Base-by-base conservation (phyloP, 2,888 invertebrate species). In the Rhamphomyia laevipes region DNA sequence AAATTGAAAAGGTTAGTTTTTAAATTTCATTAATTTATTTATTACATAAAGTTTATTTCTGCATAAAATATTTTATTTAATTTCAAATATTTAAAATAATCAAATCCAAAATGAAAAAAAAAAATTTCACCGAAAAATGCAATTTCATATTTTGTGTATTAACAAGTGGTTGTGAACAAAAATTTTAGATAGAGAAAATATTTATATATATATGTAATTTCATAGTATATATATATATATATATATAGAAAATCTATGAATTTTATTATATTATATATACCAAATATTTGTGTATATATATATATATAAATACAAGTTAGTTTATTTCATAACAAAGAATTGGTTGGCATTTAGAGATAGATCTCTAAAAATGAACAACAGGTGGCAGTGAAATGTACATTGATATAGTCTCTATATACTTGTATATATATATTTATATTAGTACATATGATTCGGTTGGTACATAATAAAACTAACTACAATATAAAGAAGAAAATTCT, bases 111-210 rank as follows among this genome's bases (percentile, higher is more conserved):
- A n/a, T n/a, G n/a, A n/a, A n/a, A n/a, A n/a, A n/a, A 21, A 21
- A 21, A 6, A 4, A 4, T 21, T 21, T 21, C 21, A 21, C 21
- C 21, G 21, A 21, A 21, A 21, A 21, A 21, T 21, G 3, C 21
- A 21, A 21, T 21, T 21, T 21, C 6, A 21, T 21, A 4, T 21
- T 23, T 18, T 37, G 50, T 51, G 42, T 31, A 33, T 46, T 7
- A 38, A 27, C 17, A 46, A 46, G 42, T 45, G 46, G 51, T 51
- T 51, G 46, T 44, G 43, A 43, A 31, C 44, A 51, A 51, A 49
- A 49, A 46, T 51, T 43, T 46, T 51, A 37, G 40, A 5, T 15
- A 49, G 45, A 47, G 45, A 51, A 48, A 46, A 45, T 12, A 30
- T 21, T 42, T 44, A 44, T 38, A 37, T 30, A 37, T 21, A 3